Evolutionary conservation across 2,888 invertebrate genomes (phyloP).

Genomic region (Mallateleia sp.): DNA sequence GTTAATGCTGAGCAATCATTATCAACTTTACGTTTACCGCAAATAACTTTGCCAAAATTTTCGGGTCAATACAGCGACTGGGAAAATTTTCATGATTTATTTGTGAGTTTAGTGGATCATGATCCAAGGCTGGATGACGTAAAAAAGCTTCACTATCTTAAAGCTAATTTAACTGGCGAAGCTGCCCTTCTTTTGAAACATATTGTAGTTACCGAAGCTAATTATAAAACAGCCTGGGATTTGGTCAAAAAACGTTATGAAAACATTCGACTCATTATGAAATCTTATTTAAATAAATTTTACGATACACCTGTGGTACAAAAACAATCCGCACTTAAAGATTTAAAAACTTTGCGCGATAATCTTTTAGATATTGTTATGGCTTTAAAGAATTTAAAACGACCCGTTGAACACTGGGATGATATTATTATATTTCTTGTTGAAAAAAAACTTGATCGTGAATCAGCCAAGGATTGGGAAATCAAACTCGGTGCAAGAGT

Average conservation of each 20-base stretch:
- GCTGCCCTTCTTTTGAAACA: not conserved
- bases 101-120: too few relatives aligned
- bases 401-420: constrained; percentile 12
- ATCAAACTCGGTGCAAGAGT: not conserved
- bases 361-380: not conserved
- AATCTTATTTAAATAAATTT: too few relatives aligned
- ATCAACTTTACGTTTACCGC: too few relatives aligned
- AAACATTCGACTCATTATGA: not conserved
- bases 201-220: not conserved
- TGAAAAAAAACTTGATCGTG: not conserved
- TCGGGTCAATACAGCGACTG: too few relatives aligned
- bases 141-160: too few relatives aligned
- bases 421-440: constrained; percentile 25
- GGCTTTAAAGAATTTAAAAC: not conserved
- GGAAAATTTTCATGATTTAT: too few relatives aligned
- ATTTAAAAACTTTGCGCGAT: constrained; percentile 21
- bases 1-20: too few relatives aligned
- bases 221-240: constrained; percentile 28
- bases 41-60: too few relatives aligned
- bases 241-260: constrained; percentile 6
- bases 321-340: not conserved
- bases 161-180: too few relatives aligned
- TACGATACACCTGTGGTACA: too few relatives aligned
- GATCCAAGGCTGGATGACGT: too few relatives aligned
- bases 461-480: constrained; percentile 14